A percentile compares a stretch with the other conserved stretches of the same genome.
phyloP scores from a whole-genome alignment of 2,888 invertebrate genomes.

The Xanthia togata region DNA sequence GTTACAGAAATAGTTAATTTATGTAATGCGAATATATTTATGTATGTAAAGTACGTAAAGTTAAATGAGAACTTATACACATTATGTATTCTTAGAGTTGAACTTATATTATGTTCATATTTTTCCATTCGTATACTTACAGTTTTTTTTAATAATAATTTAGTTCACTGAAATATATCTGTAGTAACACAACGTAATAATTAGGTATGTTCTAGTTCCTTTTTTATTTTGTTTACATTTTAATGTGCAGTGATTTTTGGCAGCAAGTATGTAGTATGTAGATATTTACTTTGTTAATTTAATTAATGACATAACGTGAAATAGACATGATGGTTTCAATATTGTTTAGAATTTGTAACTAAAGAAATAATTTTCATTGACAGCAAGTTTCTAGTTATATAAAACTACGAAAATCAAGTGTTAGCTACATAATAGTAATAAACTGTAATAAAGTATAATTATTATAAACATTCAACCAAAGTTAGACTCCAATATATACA shows the following conservation, averaged over 20 bases:
- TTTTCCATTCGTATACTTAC: conserved; percentile 59
- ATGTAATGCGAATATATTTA: conserved; percentile 64
- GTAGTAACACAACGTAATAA: conserved; percentile 59
- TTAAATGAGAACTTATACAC: conserved; percentile 49
- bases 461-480: conserved; percentile 79
- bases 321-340: conserved; percentile 50
- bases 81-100: conserved; percentile 54
- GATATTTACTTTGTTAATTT: conserved; percentile 58
- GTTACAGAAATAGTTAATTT: conserved; percentile 53
- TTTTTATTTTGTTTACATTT: conserved; percentile 60
- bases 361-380: conserved; percentile 53
- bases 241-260: conserved; percentile 66
- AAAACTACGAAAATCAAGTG: conserved; percentile 78
- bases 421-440: conserved; percentile 77
- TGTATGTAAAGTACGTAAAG: conserved; percentile 46
- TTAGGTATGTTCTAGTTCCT: conserved; percentile 66
- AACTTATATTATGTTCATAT: conserved; percentile 63
- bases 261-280: conserved; percentile 56
- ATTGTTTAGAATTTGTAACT: conserved; percentile 57
- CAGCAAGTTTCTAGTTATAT: conserved; percentile 71
- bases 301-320: conserved; percentile 47
- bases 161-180: conserved; percentile 49
- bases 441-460: conserved; percentile 67
- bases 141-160: conserved; percentile 45
- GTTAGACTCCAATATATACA: conserved; percentile 80